Conservation (phyloP, 2,888 invertebrate genomes). For the Tholera decimalis region DNA sequence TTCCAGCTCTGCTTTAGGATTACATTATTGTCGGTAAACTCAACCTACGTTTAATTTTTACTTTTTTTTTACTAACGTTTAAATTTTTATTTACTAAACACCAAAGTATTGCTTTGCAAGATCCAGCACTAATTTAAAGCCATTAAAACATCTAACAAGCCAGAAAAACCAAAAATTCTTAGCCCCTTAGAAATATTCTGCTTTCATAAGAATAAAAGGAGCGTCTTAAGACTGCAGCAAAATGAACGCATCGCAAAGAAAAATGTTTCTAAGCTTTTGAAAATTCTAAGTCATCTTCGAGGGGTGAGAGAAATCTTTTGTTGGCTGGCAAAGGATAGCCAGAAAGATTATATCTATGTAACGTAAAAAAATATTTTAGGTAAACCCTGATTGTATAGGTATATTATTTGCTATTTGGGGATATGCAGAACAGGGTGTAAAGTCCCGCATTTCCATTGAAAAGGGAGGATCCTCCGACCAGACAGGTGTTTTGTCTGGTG, state of each 20-base stretch:
- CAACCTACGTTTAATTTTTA: background rate
- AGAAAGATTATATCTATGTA: too few species aligned
- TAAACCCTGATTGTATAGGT: too few species aligned
- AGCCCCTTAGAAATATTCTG: slow-evolving; percentile 1
- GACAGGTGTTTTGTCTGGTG: too few species aligned
- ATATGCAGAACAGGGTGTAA: too few species aligned
- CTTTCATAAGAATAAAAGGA: slow-evolving; percentile 1
- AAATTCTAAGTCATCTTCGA: background rate
- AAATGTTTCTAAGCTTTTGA: background rate
- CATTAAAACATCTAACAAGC: slow-evolving; percentile 24
- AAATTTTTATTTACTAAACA: background rate
- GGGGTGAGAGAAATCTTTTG: too few species aligned
- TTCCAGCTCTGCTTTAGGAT: too few species aligned
- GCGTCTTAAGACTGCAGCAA: background rate
- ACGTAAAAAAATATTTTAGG: background rate
- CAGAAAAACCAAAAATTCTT: slow-evolving; percentile 18
- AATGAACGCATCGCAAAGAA: background rate
- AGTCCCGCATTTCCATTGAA: too few species aligned
- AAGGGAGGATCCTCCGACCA: too few species aligned
- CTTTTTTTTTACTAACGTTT: background rate
- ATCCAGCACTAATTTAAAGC: background rate
- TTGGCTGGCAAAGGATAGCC: too few species aligned
- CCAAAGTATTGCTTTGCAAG: background rate
- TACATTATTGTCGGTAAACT: background rate
- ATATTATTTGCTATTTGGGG: too few species aligned